A percentile compares a stretch with the other conserved stretches of the same genome.
phyloP scores from a whole-genome alignment of 2,113 vertebrate genomes.

The Nothobranchius kuhntae region DNA sequence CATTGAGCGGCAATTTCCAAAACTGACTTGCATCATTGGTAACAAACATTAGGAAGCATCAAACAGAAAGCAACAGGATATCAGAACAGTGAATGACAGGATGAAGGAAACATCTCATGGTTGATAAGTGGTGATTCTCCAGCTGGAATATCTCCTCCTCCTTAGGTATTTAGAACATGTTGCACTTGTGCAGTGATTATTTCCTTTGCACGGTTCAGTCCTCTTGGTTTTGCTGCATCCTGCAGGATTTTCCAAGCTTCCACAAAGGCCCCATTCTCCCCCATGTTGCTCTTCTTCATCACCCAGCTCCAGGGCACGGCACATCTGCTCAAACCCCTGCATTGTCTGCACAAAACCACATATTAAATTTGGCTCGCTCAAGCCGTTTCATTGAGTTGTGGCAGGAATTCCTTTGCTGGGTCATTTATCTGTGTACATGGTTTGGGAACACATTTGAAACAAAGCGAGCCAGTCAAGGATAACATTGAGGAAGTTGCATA shows the following conservation, averaged over 20 bases:
- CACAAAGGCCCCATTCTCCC: conserved; percentile 78
- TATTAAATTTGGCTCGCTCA: conserved; percentile 80
- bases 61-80: neutral
- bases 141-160: conserved; percentile 1
- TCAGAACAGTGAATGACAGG: neutral
- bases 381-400: conserved; percentile 77
- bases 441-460: conserved; percentile 80
- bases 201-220: conserved; percentile 33
- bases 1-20: conserved; percentile 21
- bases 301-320: conserved; percentile 75
- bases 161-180: conserved; percentile 16
- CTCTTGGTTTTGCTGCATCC: conserved; percentile 55
- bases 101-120: too few species aligned
- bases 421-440: conserved; percentile 81
- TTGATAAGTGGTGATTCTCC: neutral
- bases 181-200: conserved; percentile 45
- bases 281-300: conserved; percentile 80
- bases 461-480: conserved; percentile 81
- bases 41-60: neutral
- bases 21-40: conserved; percentile 24
- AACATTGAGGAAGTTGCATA: conserved; percentile 83
- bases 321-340: conserved; percentile 63
- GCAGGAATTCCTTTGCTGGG: conserved; percentile 77
- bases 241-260: conserved; percentile 45
- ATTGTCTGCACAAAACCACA: conserved; percentile 79